Evolutionary conservation across 2,113 vertebrate species (phyloP).

Genomic region (Daboia siamensis): DNA sequence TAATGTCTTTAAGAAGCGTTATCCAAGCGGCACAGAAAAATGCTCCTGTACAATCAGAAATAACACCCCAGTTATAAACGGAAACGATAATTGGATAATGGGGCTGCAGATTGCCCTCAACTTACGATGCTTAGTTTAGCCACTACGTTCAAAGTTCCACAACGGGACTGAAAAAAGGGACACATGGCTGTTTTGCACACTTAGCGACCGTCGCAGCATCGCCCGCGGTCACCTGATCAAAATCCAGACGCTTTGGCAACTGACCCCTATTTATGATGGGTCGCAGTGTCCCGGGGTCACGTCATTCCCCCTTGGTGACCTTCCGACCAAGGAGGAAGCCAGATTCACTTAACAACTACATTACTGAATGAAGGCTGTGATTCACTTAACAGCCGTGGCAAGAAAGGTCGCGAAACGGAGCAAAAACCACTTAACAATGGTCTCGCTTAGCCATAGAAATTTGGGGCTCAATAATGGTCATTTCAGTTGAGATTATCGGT

Average conservation of each 20-base stretch:
- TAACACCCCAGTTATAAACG: background rate
- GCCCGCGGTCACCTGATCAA: background rate
- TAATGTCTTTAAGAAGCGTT: background rate
- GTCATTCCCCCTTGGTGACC: no score
- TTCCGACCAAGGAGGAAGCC: no score
- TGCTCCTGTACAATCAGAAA: background rate
- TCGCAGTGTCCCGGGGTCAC: no score
- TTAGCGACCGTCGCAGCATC: background rate
- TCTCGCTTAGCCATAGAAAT: no score
- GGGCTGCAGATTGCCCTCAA: background rate
- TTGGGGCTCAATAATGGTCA: no score
- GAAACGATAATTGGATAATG: background rate
- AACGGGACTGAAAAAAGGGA: background rate
- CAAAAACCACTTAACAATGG: no score
- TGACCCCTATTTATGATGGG: no score
- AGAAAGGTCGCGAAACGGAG: no score
- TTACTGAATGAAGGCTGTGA: no score
- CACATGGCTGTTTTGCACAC: background rate
- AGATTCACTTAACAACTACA: no score
- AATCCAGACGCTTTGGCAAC: background rate
- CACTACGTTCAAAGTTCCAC: background rate
- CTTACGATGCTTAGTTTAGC: background rate
- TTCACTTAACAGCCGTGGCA: no score
- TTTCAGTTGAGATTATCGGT: background rate
- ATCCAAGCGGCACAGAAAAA: no score